Percentiles rank a stretch among this genome's conserved stretches.
These are phyloP conservation scores for Stenolophus ochropezus DNA, from an alignment of 2,888 invertebrate species.

Conservation along the genomic window DNA sequence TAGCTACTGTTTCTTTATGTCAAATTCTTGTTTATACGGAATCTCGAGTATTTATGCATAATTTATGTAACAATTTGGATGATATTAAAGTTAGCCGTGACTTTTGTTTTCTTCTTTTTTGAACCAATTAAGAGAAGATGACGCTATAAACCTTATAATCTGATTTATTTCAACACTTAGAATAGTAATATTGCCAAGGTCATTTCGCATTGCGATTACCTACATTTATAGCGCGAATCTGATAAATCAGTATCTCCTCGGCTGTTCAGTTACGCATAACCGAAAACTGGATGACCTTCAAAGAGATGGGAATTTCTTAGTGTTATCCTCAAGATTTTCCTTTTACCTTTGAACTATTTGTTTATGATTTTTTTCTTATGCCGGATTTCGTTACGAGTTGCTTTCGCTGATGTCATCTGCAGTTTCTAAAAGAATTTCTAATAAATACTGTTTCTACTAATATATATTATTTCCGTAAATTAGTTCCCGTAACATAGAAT, in stretches of 20 bases:
- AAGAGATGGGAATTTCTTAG: constrained; percentile 27
- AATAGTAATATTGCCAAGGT: constrained; percentile 13
- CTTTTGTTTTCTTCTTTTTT: constrained; percentile 19
- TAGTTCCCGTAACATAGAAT: neutral
- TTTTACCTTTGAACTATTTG: constrained; percentile 23
- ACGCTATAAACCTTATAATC: constrained; percentile 37
- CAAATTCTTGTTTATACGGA: neutral
- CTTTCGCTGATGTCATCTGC: constrained; percentile 30
- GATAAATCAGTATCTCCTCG: constrained; percentile 20
- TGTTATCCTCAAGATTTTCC: neutral
- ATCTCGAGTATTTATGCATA: neutral
- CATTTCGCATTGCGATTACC: neutral
- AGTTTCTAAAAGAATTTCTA: constrained; percentile 30
- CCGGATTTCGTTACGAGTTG: constrained; percentile 1
- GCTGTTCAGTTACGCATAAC: constrained; percentile 47
- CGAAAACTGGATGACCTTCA: constrained; percentile 39
- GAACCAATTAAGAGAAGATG: constrained; percentile 43
- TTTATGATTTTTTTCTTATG: neutral
- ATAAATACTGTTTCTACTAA: neutral
- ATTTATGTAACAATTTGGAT: constrained; percentile 13
- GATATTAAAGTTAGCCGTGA: constrained; percentile 14
- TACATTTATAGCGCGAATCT: constrained; percentile 17
- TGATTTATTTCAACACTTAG: constrained; percentile 40
- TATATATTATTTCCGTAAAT: constrained; percentile 24
- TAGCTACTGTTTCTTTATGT: neutral